Evolutionary conservation across 2,888 invertebrate genomes (phyloP).

Genomic region (Lycophotia porphyrea): DNA sequence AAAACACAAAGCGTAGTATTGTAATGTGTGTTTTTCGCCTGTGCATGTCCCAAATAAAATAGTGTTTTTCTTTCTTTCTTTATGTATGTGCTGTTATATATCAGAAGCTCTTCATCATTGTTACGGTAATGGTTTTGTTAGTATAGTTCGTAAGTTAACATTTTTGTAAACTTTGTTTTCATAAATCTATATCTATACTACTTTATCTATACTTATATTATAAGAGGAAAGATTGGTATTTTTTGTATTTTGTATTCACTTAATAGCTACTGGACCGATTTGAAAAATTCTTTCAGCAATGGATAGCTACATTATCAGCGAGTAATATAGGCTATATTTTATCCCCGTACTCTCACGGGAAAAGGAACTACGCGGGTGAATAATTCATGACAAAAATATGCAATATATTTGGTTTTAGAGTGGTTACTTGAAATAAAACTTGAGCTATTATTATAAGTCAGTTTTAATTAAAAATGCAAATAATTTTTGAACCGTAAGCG

Average conservation of each 20-base stretch:
- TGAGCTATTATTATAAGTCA: background rate
- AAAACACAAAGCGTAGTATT: background rate
- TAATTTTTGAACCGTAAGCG: background rate
- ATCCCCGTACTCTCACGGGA: too few species aligned
- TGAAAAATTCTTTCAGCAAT: too few species aligned
- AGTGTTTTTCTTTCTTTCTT: background rate
- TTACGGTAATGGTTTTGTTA: too few species aligned
- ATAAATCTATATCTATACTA: too few species aligned
- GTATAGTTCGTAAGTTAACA: too few species aligned
- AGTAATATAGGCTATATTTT: too few species aligned
- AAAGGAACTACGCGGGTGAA: too few species aligned
- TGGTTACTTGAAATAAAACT: background rate
- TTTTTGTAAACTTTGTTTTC: background rate
- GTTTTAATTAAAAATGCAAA: background rate
- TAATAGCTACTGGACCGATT: too few species aligned
- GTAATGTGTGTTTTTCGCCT: background rate
- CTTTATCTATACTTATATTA: too few species aligned
- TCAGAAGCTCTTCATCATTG: background rate
- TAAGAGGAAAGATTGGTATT: too few species aligned
- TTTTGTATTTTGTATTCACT: too few species aligned
- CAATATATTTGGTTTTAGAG: background rate
- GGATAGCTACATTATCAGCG: too few species aligned
- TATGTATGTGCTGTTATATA: background rate
- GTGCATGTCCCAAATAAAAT: background rate
- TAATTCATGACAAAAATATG: background rate